Evolutionary conservation across 2,797 vertebrate genomes (phyloP).

Genomic region (Dendrocincla tyrannina): DNA sequence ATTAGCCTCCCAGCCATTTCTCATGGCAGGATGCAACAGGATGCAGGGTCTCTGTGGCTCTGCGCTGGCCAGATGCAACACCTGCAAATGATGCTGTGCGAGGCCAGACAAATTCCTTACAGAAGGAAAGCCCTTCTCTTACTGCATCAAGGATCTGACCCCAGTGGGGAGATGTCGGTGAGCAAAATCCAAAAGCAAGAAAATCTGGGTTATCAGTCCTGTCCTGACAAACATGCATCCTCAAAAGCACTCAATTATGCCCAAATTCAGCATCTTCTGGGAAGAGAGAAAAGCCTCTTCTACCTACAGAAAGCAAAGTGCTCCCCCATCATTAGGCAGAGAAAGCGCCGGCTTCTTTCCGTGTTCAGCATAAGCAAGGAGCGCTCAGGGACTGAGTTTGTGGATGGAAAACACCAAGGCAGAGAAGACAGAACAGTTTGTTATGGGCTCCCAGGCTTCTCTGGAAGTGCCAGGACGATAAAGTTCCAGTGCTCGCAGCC

Average conservation of each 20-base stretch:
- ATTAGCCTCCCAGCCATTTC: not conserved
- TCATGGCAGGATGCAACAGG: not conserved
- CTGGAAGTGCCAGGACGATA: not conserved
- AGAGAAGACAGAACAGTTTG: not conserved
- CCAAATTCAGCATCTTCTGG: not conserved
- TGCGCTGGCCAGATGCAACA: not conserved
- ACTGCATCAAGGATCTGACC: not conserved
- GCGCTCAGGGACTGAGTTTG: not conserved
- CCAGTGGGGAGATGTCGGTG: not conserved
- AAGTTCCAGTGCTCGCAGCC: not conserved
- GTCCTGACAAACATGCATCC: not conserved
- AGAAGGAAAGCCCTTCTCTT: not conserved
- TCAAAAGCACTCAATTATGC: not conserved
- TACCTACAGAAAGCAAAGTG: not conserved
- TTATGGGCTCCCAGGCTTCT: not conserved
- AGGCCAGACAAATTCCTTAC: not conserved
- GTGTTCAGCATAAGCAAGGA: not conserved
- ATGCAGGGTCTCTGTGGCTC: not conserved
- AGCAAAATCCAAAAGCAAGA: constrained; percentile 15
- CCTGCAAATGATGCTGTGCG: not conserved
- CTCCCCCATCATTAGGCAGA: not conserved
- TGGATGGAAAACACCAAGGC: not conserved
- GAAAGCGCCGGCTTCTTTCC: not conserved
- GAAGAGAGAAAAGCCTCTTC: not conserved
- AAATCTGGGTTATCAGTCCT: not conserved